Percentiles rank a stretch among this genome's conserved stretches.
Evolutionary conservation across 2,797 vertebrate species (phyloP).

Genomic region (Sciurus carolinensis): DNA sequence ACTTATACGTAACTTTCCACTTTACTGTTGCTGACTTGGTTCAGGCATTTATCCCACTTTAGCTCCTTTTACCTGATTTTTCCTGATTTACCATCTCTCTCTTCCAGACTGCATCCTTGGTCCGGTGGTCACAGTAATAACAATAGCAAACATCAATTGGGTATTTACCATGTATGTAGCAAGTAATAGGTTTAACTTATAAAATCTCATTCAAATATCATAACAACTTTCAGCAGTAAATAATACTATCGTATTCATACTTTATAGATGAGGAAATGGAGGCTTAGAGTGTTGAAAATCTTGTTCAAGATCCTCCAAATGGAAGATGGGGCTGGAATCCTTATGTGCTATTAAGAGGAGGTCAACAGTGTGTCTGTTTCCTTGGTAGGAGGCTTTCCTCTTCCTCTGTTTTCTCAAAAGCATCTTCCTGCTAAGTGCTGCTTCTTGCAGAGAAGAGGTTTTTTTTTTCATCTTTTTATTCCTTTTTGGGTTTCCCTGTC

Average conservation of each 20-base stretch:
- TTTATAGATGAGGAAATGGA: not conserved
- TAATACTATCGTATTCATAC: not conserved
- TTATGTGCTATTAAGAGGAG: not conserved
- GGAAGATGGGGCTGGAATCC: not conserved
- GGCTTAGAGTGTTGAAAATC: not conserved
- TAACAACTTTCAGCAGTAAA: not conserved
- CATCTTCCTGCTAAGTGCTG: not conserved
- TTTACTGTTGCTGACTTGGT: not conserved
- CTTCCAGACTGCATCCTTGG: not conserved
- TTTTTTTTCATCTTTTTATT: not conserved
- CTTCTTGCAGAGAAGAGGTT: not conserved
- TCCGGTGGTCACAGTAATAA: not conserved
- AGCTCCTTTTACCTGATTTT: not conserved
- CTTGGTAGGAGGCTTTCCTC: not conserved
- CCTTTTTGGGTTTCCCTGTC: not conserved
- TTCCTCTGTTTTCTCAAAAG: not conserved
- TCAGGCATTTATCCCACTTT: not conserved
- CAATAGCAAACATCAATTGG: not conserved
- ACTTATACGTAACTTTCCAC: not conserved
- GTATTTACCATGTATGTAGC: not conserved
- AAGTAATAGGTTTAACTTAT: not conserved
- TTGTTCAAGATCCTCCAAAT: not conserved
- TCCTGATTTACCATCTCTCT: not conserved
- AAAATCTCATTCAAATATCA: conserved; percentile 7
- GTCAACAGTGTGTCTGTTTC: rapidly evolving